phyloP scores from a whole-genome alignment of 2,797 vertebrate species.

The Amniataba percoides region DNA sequence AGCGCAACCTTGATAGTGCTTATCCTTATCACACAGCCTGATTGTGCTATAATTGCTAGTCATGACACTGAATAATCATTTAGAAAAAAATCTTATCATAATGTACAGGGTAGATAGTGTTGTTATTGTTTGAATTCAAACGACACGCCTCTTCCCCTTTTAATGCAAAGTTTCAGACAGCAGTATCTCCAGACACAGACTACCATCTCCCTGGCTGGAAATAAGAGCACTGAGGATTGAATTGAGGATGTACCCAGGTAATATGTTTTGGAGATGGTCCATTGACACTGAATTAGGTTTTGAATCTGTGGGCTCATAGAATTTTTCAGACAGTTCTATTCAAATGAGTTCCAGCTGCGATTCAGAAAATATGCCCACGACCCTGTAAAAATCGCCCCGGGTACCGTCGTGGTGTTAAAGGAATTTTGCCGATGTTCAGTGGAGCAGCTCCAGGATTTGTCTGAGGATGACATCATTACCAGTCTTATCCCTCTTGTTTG shows the following conservation, averaged over 20 bases:
- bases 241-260: constrained; percentile 40
- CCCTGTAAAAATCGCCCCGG: constrained; percentile 8
- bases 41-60: neutral
- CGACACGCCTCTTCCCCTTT: neutral
- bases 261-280: constrained; percentile 46
- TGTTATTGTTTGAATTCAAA: constrained; percentile 8
- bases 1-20: neutral
- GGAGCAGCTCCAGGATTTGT: constrained; percentile 32
- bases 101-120: neutral
- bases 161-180: neutral
- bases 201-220: constrained; percentile 7
- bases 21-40: constrained; percentile 11
- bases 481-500: constrained; percentile 1
- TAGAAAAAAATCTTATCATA: neutral
- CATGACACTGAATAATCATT: neutral
- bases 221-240: constrained; percentile 25
- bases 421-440: constrained; percentile 4
- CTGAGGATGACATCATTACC: constrained; percentile 27
- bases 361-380: constrained; percentile 33
- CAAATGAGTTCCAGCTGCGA: constrained; percentile 43
- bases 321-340: constrained; percentile 32
- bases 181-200: constrained; percentile 8
- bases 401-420: neutral
- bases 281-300: constrained; percentile 49
- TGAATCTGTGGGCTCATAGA: constrained; percentile 24